Evolutionary conservation across 2,888 invertebrate genomes (phyloP).

Genomic region (Sarcophaga variegata): DNA sequence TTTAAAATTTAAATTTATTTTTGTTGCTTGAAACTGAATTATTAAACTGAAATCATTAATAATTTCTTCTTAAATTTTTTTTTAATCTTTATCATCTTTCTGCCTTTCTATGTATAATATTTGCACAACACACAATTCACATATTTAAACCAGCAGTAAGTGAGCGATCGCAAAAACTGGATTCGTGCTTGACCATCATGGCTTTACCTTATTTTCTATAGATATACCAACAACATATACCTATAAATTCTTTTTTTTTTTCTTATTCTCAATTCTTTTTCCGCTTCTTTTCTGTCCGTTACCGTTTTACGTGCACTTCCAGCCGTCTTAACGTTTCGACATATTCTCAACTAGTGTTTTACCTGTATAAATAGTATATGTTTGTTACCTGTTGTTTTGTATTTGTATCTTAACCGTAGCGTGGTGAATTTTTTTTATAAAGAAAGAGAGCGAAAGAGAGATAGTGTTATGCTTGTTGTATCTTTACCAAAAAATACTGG

Average conservation of each 20-base stretch:
- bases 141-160: constrained; percentile 11
- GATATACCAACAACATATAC: constrained; percentile 21
- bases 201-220: constrained; percentile 62
- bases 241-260: constrained; percentile 57
- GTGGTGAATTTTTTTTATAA: constrained; percentile 49
- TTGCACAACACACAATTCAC: constrained; percentile 61
- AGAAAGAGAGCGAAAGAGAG: neutral
- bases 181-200: constrained; percentile 73
- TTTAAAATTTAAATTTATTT: neutral
- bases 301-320: constrained; percentile 36
- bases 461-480: neutral
- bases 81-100: constrained; percentile 21
- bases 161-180: constrained; percentile 74
- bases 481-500: constrained; percentile 55
- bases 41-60: constrained; percentile 15
- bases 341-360: constrained; percentile 75
- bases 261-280: constrained; percentile 55
- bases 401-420: constrained; percentile 58
- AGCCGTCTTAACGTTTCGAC: constrained; percentile 76
- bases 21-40: neutral
- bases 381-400: constrained; percentile 58
- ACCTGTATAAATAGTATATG: constrained; percentile 49
- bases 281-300: constrained; percentile 50
- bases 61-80: constrained; percentile 7
- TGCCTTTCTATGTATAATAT: constrained; percentile 54